Base-by-base conservation (phyloP, 2,888 invertebrate species). In the Alsophila aescularia region DNA sequence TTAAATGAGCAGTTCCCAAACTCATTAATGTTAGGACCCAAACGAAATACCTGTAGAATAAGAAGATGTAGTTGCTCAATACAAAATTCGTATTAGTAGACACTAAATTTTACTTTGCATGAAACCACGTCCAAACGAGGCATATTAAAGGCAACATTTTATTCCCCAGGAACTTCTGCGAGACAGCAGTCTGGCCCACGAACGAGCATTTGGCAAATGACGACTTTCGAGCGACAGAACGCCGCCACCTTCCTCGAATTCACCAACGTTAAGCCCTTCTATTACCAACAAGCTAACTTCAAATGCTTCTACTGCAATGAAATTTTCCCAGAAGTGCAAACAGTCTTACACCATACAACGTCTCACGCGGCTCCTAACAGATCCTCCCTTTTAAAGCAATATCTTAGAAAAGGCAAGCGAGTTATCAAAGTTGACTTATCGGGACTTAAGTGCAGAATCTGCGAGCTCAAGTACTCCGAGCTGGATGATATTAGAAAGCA, bases 131-230 rank as follows among this genome's bases (percentile, higher is more conserved):
- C n/a, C 14, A 34, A 21, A 42, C 12, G 18, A 34, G 43, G 14
- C n/a, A 34, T 77, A 58, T 87, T 0, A 87, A 87, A 41, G 82
- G 18, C n/a, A 29, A 34, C 8, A n/a, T 43, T 37, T 44, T 8
- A 40, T 44, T 52, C 37, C 52, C 27, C 52, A 52, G 52, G 44
- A 39, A 5, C 18, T 24, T 32, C 32, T 16, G 39, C 31, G 27
- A 42, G 31, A 29, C 55, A 45, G 32, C 52, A 36, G 6, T 36
- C 52, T 8, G 41, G 39, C 7, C 37, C 52, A 13, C 53, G 54
- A 10, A 87, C 88, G 32, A 90, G 90, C 69, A 71, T 89, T 37
- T 90, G 90, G 90, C 88, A 90, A 87, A 87, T 90, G 90, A 90
- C 90, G 1, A 77, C 85, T 69, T 84, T 85, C 31, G 90, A 90